Conservation (phyloP, 1,140 invertebrate species). For the Pseudomyrmex sp. region DNA sequence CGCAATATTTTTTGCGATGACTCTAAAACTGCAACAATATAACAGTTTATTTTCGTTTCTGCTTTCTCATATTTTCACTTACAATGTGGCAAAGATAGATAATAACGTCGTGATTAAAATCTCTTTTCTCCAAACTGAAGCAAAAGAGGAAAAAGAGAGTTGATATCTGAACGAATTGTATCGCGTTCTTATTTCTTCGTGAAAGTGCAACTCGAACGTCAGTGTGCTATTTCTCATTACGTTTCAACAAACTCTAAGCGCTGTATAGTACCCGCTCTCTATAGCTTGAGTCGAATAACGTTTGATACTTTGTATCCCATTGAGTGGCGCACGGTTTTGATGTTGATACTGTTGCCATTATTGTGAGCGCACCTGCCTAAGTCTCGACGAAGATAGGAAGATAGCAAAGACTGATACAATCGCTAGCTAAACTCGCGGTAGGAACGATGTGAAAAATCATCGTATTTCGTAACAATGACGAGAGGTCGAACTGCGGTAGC, state of each 20-base stretch:
- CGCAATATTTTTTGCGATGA: not conserved
- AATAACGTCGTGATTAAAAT: slow-evolving; percentile 40
- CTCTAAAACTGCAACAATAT: not conserved
- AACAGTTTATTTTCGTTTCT: not conserved
- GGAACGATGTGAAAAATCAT: slow-evolving; percentile 1
- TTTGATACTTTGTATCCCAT: slow-evolving; percentile 50
- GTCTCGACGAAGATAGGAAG: slow-evolving; percentile 45
- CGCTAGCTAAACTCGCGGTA: slow-evolving; percentile 10
- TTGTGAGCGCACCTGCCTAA: slow-evolving; percentile 39
- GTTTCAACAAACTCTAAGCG: slow-evolving; percentile 18
- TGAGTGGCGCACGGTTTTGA: slow-evolving; percentile 22
- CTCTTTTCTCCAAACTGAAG: not conserved
- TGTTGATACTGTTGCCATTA: slow-evolving; percentile 40
- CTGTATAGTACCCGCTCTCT: slow-evolving; percentile 9
- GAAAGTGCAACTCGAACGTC: slow-evolving; percentile 4
- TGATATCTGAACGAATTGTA: slow-evolving; percentile 36
- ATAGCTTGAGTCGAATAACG: slow-evolving; percentile 45
- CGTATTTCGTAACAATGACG: slow-evolving; percentile 24
- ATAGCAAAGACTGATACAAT: slow-evolving; percentile 38
- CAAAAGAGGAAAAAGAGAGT: not conserved
- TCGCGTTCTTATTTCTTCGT: slow-evolving; percentile 7
- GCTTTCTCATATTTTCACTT: not conserved
- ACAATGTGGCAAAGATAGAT: not conserved
- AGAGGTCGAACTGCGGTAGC: slow-evolving; percentile 2
- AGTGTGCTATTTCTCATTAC: slow-evolving; percentile 48